Evolutionary conservation across 2,888 invertebrate species (phyloP).

Genomic region (Empis livida): DNA sequence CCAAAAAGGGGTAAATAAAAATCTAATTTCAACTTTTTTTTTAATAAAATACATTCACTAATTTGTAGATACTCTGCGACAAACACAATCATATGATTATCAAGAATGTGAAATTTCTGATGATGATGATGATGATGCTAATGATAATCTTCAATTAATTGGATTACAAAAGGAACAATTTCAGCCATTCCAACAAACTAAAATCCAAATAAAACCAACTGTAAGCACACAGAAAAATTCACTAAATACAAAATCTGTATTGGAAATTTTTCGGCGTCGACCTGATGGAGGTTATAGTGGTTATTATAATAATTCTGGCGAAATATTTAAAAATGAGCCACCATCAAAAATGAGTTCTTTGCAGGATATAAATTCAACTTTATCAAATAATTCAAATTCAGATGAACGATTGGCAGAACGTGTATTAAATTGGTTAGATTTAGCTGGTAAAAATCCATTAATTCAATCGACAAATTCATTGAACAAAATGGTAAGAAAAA

Average conservation of each 20-base stretch:
- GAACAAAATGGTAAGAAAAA: neutral
- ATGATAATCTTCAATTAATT: neutral
- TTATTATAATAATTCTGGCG: slow-evolving; percentile 13
- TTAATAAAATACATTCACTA: too few relatives aligned
- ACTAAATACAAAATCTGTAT: too few relatives aligned
- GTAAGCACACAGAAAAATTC: too few relatives aligned
- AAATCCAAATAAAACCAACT: too few relatives aligned
- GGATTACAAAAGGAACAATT: neutral
- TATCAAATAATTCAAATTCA: slow-evolving; percentile 17
- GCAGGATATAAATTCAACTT: slow-evolving; percentile 19
- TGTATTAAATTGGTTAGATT: slow-evolving; percentile 66
- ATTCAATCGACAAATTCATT: slow-evolving; percentile 12
- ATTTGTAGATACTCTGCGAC: too few relatives aligned
- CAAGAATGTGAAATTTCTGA: neutral
- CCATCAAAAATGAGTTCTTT: slow-evolving; percentile 25
- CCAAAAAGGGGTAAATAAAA: too few relatives aligned
- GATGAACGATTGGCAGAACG: slow-evolving; percentile 48
- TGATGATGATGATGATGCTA: neutral
- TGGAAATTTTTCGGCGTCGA: too few relatives aligned
- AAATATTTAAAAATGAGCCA: slow-evolving; percentile 13
- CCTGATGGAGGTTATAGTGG: slow-evolving; percentile 3
- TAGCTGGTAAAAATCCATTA: slow-evolving; percentile 46
- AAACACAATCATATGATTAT: too few relatives aligned
- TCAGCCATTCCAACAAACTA: neutral
- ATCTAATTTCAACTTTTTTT: too few relatives aligned